Conservation (phyloP, 2,797 vertebrate genomes). For the Naso thynnoides region DNA sequence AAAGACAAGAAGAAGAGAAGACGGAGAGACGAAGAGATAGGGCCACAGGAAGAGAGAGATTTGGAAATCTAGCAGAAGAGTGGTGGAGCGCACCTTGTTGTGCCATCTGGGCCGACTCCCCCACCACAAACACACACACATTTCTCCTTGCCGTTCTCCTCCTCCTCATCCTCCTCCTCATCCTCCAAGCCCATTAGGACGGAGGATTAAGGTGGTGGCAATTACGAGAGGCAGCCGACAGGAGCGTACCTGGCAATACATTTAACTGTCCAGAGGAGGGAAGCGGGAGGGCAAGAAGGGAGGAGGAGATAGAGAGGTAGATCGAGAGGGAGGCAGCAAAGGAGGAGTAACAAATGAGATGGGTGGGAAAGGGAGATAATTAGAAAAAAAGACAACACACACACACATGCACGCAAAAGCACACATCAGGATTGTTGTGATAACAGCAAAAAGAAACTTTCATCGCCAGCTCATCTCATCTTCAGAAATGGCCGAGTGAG, state of each 20-base stretch:
- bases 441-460: conserved; percentile 61
- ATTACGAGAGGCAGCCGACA: conserved; percentile 80
- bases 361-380: conserved; percentile 26
- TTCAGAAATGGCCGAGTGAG: conserved; percentile 65
- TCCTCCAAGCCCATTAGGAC: conserved; percentile 80
- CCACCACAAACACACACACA: conserved; percentile 49
- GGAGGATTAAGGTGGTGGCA: conserved; percentile 83
- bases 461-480: conserved; percentile 52
- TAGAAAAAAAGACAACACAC: conserved; percentile 18
- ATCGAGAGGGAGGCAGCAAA: conserved; percentile 22
- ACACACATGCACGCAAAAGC: conserved; percentile 7
- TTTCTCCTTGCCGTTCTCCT: conserved; percentile 14
- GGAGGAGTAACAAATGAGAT: conserved; percentile 55
- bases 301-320: conserved; percentile 16
- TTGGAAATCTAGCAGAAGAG: conserved; percentile 75
- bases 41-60: conserved; percentile 66
- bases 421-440: conserved; percentile 51
- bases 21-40: conserved; percentile 51
- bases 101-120: conserved; percentile 83
- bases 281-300: conserved; percentile 15
- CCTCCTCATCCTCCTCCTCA: conserved; percentile 35
- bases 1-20: conserved; percentile 53
- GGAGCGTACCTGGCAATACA: conserved; percentile 79
- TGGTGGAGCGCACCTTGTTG: conserved; percentile 81
- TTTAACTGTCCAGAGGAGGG: conserved; percentile 74